phyloP scores from a whole-genome alignment of 2,797 vertebrate genomes.

The Protonibea diacanthus region DNA sequence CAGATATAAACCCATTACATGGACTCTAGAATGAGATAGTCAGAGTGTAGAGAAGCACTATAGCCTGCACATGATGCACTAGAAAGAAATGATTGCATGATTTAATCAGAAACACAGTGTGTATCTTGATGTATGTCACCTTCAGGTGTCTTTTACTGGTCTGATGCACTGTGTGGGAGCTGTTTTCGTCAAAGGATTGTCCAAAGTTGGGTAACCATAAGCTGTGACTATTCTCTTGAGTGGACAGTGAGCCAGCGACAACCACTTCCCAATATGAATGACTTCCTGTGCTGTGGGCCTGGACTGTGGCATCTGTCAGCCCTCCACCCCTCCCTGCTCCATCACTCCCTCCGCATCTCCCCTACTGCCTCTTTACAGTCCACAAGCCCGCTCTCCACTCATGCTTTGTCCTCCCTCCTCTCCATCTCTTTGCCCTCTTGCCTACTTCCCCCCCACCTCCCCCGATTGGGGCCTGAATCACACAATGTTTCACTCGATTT shows the following conservation, averaged over 20 bases:
- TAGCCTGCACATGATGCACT: background rate
- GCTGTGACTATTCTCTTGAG: conserved; percentile 54
- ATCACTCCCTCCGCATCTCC: conserved; percentile 44
- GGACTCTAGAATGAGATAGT: background rate
- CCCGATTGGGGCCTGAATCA: conserved; percentile 81
- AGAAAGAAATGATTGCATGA: background rate
- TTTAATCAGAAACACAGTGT: background rate
- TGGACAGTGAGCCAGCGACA: conserved; percentile 71
- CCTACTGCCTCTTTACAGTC: conserved; percentile 26
- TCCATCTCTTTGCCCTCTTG: conserved; percentile 65
- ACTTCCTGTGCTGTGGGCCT: conserved; percentile 85
- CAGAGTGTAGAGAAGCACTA: background rate
- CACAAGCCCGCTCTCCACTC: conserved; percentile 36
- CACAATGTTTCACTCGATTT: conserved; percentile 77
- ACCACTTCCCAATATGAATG: conserved; percentile 81
- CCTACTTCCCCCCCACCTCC: conserved; percentile 68
- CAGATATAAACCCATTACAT: background rate
- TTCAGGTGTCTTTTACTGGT: background rate
- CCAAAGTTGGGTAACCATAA: conserved; percentile 50
- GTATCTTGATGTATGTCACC: background rate
- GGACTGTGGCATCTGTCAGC: conserved; percentile 85
- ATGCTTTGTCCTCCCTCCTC: conserved; percentile 18
- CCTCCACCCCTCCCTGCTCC: conserved; percentile 35
- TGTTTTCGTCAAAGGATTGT: conserved; percentile 34
- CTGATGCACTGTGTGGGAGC: conserved; percentile 13